These are phyloP conservation scores for Lamproptera curius DNA, from an alignment of 2,888 invertebrate genomes.

Conservation along the genomic window DNA sequence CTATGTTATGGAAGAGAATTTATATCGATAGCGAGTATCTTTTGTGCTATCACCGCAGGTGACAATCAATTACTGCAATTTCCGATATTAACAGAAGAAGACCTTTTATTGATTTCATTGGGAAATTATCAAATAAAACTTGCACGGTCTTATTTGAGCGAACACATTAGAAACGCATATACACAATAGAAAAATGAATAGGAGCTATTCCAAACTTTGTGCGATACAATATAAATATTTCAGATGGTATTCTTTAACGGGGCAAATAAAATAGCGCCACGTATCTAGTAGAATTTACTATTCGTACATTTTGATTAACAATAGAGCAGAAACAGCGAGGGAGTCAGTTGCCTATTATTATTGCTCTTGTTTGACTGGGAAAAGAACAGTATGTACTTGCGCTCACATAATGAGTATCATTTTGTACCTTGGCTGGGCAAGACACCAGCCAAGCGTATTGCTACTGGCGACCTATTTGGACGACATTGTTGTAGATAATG, in stretches of 20 bases:
- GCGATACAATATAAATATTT: neutral
- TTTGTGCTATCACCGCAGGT: neutral
- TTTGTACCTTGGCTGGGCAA: neutral
- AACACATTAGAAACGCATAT: neutral
- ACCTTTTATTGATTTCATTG: neutral
- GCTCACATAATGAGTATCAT: neutral
- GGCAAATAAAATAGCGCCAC: neutral
- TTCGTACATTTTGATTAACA: neutral
- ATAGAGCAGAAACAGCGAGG: neutral
- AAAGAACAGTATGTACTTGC: neutral
- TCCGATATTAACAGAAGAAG: conserved; percentile 1
- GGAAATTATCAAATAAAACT: neutral
- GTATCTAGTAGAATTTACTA: neutral
- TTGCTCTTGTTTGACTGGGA: neutral
- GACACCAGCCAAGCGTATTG: neutral
- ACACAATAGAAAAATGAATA: neutral
- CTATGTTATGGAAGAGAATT: conserved; percentile 2
- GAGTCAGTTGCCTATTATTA: neutral
- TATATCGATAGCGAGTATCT: neutral
- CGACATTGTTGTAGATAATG: neutral
- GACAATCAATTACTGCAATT: neutral
- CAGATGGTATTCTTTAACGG: neutral
- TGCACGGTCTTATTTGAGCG: neutral
- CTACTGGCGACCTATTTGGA: neutral
- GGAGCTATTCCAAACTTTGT: neutral